Conservation (phyloP, 2,888 invertebrate genomes). For the Conomelus anceps region DNA sequence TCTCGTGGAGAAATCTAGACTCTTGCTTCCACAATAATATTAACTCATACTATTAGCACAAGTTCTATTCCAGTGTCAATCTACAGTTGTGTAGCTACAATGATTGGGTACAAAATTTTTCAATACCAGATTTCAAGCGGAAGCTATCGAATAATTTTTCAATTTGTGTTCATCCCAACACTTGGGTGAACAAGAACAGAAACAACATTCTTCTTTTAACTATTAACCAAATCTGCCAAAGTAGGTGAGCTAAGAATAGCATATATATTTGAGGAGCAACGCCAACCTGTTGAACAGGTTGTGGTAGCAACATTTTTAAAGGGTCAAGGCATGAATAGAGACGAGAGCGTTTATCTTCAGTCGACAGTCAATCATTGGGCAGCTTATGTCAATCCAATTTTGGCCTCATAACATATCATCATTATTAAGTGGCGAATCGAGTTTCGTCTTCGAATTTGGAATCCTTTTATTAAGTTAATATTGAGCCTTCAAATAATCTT, state of each 20-base stretch:
- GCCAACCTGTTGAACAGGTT: neutral
- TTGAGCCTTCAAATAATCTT: neutral
- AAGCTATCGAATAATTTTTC: too few relatives aligned
- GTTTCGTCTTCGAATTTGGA: neutral
- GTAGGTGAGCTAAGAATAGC: conserved; percentile 9
- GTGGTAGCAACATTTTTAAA: neutral
- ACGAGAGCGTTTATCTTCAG: neutral
- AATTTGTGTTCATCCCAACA: too few relatives aligned
- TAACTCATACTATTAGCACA: too few relatives aligned
- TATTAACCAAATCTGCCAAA: neutral
- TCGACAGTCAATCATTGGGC: neutral
- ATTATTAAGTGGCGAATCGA: neutral
- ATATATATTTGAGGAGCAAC: neutral
- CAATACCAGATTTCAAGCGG: too few relatives aligned
- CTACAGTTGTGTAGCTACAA: too few relatives aligned
- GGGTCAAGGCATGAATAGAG: neutral
- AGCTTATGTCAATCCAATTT: neutral
- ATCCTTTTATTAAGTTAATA: neutral
- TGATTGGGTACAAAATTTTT: too few relatives aligned
- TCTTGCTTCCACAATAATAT: too few relatives aligned
- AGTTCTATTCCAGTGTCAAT: too few relatives aligned
- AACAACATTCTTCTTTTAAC: neutral
- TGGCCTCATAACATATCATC: neutral
- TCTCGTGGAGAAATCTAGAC: too few relatives aligned
- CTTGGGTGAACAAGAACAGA: neutral